These are phyloP conservation scores for Nautilus pompilius DNA, from an alignment of 1,140 invertebrate species.

Conservation along the genomic window DNA sequence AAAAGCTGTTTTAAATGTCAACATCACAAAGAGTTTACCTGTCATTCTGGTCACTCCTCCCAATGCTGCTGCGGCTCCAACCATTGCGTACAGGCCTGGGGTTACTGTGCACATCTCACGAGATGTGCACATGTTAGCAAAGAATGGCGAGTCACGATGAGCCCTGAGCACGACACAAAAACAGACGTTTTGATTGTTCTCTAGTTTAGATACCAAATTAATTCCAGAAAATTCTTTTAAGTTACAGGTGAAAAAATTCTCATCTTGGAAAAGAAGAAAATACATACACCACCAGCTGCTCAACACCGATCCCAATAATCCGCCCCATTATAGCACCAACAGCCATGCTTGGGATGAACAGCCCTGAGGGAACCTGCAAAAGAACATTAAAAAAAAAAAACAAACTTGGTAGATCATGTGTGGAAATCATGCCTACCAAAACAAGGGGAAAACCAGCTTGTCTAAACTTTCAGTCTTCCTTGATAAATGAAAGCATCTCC, in stretches of 20 bases:
- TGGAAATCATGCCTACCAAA: neutral
- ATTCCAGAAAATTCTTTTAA: neutral
- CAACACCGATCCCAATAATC: slow-evolving; percentile 94
- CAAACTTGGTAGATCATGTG: neutral
- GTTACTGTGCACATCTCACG: slow-evolving; percentile 89
- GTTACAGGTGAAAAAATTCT: neutral
- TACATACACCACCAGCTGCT: slow-evolving; percentile 78
- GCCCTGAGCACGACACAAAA: slow-evolving; percentile 52
- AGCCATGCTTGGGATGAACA: slow-evolving; percentile 60
- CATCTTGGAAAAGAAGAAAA: slow-evolving; percentile 15
- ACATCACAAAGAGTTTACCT: slow-evolving; percentile 53
- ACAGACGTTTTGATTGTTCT: neutral
- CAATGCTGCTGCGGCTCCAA: slow-evolving; percentile 97
- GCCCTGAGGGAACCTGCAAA: slow-evolving; percentile 55
- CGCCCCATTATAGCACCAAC: slow-evolving; percentile 94
- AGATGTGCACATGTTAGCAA: slow-evolving; percentile 88
- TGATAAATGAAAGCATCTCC: neutral
- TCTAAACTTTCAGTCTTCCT: neutral
- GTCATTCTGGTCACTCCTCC: slow-evolving; percentile 99
- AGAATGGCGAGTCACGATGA: slow-evolving; percentile 83
- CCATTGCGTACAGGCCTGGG: slow-evolving; percentile 97
- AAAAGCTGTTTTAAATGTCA: neutral
- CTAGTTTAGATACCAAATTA: neutral
- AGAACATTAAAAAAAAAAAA: neutral
- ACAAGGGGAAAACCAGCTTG: neutral